Evolutionary conservation across 2,888 invertebrate species (phyloP).

Genomic region (Pandemis corylana): DNA sequence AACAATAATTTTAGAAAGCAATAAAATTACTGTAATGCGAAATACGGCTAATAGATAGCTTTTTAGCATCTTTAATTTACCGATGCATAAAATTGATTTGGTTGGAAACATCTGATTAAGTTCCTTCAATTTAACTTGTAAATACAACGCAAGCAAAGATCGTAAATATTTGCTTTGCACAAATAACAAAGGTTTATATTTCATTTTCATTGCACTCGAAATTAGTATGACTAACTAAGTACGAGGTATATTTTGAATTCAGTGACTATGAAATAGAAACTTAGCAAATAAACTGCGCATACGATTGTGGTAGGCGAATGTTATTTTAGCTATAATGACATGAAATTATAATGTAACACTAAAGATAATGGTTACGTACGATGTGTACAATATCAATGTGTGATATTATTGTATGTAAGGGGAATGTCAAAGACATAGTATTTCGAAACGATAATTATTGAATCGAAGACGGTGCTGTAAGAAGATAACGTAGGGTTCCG

Average conservation of each 20-base stretch:
- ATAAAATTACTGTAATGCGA: conserved; percentile 45
- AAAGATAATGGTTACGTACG: conserved; percentile 45
- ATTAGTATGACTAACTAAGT: not conserved
- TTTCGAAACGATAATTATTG: conserved; percentile 49
- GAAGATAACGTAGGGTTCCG: conserved; percentile 30
- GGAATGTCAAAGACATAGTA: conserved; percentile 68
- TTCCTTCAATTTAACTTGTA: not conserved
- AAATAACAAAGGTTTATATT: not conserved
- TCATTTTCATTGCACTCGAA: not conserved
- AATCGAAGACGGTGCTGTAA: conserved; percentile 55
- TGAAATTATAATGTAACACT: conserved; percentile 16
- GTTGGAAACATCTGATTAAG: not conserved
- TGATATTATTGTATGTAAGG: conserved; percentile 70
- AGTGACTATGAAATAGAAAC: not conserved
- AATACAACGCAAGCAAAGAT: not conserved
- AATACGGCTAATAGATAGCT: conserved; percentile 1
- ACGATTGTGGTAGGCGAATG: conserved; percentile 1
- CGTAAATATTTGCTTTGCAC: not conserved
- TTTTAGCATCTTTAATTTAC: not conserved
- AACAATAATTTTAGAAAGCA: conserved; percentile 54
- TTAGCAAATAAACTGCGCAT: not conserved
- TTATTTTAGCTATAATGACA: conserved; percentile 14
- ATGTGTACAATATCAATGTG: conserved; percentile 71
- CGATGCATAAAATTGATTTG: not conserved
- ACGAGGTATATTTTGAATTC: not conserved